phyloP scores from a whole-genome alignment of 2,888 invertebrate genomes.

The Metacarcinus magister region DNA sequence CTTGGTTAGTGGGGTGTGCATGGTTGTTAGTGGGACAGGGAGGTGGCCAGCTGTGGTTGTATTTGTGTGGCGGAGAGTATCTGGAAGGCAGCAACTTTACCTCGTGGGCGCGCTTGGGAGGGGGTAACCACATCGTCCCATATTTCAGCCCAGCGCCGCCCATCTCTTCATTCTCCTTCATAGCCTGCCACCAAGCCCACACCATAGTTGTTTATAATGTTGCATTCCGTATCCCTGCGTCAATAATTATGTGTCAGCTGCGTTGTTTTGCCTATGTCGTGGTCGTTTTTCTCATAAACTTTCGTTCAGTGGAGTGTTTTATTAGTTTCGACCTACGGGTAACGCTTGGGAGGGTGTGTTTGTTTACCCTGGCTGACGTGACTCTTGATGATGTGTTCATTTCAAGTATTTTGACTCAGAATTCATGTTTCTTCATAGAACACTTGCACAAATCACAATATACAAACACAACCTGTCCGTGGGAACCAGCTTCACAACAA shows the following conservation, averaged over 20 bases:
- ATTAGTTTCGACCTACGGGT: neutral
- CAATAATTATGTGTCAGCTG: neutral
- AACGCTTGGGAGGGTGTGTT: neutral
- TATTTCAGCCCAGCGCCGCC: neutral
- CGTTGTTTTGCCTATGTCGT: neutral
- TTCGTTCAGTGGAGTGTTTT: neutral
- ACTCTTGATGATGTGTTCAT: neutral
- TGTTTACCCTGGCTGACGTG: neutral
- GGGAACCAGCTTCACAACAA: neutral
- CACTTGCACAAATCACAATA: neutral
- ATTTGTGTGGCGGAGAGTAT: neutral
- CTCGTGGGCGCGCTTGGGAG: constrained; percentile 1
- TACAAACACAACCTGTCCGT: neutral
- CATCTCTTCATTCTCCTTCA: neutral
- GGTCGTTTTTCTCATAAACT: neutral
- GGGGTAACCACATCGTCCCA: neutral
- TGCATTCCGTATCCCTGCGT: neutral
- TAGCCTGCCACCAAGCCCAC: neutral
- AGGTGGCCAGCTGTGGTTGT: neutral
- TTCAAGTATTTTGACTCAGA: neutral
- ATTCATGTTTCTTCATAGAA: neutral
- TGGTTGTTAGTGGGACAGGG: neutral
- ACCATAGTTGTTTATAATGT: neutral
- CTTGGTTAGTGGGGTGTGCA: neutral
- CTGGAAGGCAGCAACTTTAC: neutral